phyloP scores from a whole-genome alignment of 2,888 invertebrate species.

The Furcula furcula region DNA sequence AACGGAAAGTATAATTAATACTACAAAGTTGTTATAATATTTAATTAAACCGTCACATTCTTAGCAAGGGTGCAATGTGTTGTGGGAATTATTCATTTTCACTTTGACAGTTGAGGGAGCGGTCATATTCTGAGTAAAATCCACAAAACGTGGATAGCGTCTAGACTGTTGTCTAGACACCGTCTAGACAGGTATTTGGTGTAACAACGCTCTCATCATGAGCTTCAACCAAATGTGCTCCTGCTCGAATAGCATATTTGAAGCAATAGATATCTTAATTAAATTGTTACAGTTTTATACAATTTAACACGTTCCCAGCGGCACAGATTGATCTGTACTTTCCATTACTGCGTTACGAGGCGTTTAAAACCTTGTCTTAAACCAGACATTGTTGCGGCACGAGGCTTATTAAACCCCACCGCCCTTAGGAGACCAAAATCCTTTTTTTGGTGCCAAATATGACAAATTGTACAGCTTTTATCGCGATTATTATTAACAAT shows the following conservation, averaged over 20 bases:
- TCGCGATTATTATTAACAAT: too few relatives aligned
- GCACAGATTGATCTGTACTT: too few relatives aligned
- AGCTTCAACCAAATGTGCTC: constrained; percentile 57
- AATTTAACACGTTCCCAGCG: too few relatives aligned
- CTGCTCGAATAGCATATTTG: constrained; percentile 41
- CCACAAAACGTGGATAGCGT: constrained; percentile 66
- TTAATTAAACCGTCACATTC: constrained; percentile 4
- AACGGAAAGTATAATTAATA: background rate
- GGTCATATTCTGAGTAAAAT: constrained; percentile 40
- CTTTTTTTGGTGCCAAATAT: too few relatives aligned
- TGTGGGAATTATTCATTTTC: constrained; percentile 22
- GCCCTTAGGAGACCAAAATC: too few relatives aligned
- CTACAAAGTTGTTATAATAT: background rate
- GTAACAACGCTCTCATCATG: constrained; percentile 62
- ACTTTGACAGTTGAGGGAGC: constrained; percentile 29
- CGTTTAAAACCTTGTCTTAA: too few relatives aligned
- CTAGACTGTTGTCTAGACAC: constrained; percentile 76
- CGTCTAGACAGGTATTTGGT: constrained; percentile 79
- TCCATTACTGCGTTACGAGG: too few relatives aligned
- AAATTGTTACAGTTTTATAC: constrained; percentile 12
- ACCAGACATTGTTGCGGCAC: too few relatives aligned
- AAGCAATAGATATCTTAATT: constrained; percentile 13
- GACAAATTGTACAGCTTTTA: too few relatives aligned
- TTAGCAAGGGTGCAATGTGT: constrained; percentile 2
- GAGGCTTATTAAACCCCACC: too few relatives aligned